Percentiles rank a stretch among this genome's conserved stretches.
phyloP scores from a whole-genome alignment of 2,113 vertebrate genomes.

The Eulemur macaco region DNA sequence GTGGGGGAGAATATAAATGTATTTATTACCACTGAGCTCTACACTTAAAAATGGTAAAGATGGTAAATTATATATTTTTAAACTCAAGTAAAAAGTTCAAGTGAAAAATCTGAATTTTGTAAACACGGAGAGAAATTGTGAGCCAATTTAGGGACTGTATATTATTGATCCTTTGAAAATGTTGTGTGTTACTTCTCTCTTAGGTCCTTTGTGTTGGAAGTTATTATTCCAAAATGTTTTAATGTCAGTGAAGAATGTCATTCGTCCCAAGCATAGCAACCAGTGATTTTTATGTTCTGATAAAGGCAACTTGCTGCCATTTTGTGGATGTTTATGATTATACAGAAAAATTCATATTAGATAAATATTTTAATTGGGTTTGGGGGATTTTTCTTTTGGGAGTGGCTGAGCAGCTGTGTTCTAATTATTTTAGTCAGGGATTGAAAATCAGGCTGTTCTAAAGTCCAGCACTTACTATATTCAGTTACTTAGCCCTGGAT shows the following conservation, averaged over 20 bases:
- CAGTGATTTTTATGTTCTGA: background rate
- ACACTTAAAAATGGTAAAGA: no score
- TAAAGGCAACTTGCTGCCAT: background rate
- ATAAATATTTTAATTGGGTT: constrained; percentile 59
- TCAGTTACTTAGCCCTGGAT: constrained; percentile 26
- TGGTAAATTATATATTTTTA: no score
- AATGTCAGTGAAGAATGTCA: background rate
- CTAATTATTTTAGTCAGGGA: constrained; percentile 63
- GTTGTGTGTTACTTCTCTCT: background rate
- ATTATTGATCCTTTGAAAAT: background rate
- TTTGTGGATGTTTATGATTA: constrained; percentile 32
- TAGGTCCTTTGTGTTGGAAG: background rate
- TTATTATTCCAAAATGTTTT: background rate
- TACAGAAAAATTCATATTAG: background rate
- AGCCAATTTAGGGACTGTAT: background rate
- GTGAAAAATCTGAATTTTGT: constrained; percentile 27
- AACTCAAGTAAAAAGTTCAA: no score
- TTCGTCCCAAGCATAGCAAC: background rate
- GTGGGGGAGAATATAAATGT: no score
- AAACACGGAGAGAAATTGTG: background rate
- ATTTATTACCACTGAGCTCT: no score
- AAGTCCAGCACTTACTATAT: background rate
- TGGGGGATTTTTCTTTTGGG: constrained; percentile 45
- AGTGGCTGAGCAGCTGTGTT: constrained; percentile 37
- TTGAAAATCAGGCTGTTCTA: constrained; percentile 41